phyloP scores from a whole-genome alignment of 2,797 vertebrate species.

The Champsocephalus esox region DNA sequence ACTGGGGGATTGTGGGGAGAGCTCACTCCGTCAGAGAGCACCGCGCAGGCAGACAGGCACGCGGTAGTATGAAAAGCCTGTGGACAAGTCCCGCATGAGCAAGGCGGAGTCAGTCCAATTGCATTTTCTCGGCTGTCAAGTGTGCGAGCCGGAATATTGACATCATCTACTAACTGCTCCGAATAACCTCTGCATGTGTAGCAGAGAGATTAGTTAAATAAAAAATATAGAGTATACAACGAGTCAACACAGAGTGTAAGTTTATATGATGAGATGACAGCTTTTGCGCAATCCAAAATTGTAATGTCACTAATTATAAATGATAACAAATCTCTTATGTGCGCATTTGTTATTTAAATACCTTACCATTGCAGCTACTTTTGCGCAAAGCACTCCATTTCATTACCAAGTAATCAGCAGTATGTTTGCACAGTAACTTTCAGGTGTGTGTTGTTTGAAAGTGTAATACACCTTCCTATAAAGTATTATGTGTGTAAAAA shows the following conservation, averaged over 20 bases:
- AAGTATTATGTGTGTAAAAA: neutral
- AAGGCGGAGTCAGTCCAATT: conserved; percentile 81
- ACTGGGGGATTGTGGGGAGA: conserved; percentile 40
- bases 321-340: neutral
- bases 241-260: conserved; percentile 11
- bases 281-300: neutral
- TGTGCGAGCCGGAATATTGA: conserved; percentile 64
- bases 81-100: conserved; percentile 75
- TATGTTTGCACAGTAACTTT: neutral
- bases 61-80: conserved; percentile 56
- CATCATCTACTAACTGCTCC: conserved; percentile 54
- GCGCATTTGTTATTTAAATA: neutral
- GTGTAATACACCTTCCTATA: conserved; percentile 13
- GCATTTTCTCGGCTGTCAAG: conserved; percentile 76
- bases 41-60: conserved; percentile 50
- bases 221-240: neutral
- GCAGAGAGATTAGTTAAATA: neutral
- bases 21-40: conserved; percentile 57
- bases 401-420: neutral
- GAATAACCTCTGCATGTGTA: conserved; percentile 24
- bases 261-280: conserved; percentile 13
- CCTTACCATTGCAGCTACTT: neutral
- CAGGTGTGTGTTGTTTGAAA: conserved; percentile 15
- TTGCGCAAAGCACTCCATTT: conserved; percentile 26
- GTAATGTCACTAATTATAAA: neutral